phyloP scores from a whole-genome alignment of 2,797 vertebrate genomes.

The Hemitrygon akajei region DNA sequence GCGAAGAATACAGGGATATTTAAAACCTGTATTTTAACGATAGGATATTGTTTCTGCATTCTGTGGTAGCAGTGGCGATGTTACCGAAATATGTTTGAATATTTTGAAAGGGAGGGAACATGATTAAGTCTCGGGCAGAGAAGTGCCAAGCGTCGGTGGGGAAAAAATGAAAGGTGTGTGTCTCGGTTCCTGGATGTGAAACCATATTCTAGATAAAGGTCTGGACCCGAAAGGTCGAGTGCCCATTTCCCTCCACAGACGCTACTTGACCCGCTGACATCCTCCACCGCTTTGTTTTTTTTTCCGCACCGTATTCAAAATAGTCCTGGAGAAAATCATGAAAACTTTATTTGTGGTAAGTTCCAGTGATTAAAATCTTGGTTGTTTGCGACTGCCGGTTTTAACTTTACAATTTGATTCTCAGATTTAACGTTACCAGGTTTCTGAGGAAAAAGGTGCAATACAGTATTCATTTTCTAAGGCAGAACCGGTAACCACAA shows the following conservation, averaged over 20 bases:
- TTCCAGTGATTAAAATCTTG: not conserved
- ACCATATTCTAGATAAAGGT: not conserved
- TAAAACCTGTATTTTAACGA: not conserved
- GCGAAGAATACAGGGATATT: not conserved
- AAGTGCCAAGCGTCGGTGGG: not conserved
- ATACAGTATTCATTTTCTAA: not conserved
- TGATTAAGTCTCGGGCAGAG: not conserved
- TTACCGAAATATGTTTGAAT: not conserved
- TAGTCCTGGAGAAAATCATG: not conserved
- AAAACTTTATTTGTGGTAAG: not conserved
- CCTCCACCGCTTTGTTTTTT: too few species aligned
- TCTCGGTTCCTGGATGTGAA: not conserved
- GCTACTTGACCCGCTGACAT: too few species aligned
- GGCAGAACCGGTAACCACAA: not conserved
- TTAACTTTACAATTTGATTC: not conserved
- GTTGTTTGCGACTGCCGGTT: not conserved
- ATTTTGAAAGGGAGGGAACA: not conserved
- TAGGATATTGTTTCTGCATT: slow-evolving; percentile 15
- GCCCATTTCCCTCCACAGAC: too few species aligned
- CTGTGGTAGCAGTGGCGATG: not conserved
- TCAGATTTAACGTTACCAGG: not conserved
- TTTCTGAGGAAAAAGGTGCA: not conserved
- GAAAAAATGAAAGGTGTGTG: slow-evolving; percentile 16
- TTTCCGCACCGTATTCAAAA: too few species aligned
- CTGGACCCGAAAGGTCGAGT: too few species aligned